Evolutionary conservation across 2,797 vertebrate genomes (phyloP), one percentile per base, ranked within the genome.

Genomic region (Artibeus lituratus): DNA sequence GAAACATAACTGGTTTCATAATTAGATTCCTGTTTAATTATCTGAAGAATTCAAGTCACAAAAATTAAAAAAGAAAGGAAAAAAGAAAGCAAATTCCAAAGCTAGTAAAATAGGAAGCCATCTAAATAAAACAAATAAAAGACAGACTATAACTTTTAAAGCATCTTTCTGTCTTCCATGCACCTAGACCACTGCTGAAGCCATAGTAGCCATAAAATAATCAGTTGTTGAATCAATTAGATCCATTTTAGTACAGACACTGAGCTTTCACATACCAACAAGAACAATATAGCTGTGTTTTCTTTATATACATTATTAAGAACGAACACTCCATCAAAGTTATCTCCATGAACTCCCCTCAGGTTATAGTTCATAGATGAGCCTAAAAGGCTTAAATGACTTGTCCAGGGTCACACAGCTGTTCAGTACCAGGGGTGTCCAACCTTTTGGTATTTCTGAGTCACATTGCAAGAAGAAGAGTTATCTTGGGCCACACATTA

Each of bases 21-120:
- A 62, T 83, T 88, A 86, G 22, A 82, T 92, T 93, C 51, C 55
- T 76, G 6, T 96, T 78, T 72, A 90, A 90, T 85, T 90, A 90
- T 82, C 80, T 87, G 51, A 84, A 94, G 51, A 93, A 85, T 26
- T 19, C 42, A 85, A 85, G 32, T 84, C 29, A 70, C 7, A 62
- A 62, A 62, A 62, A 32, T 55, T 84, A 62, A 65, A 65, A n/a
- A 65, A 6, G n/a, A 72, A 24, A 42, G 5, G 5, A 3, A 76
- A 32, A 29, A 12, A n/a, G 32, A 47, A 69, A 67, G 22, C 65
- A 72, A 82, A 70, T 18, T 22, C 62, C 51, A 76, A 93, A 42
- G 49, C 29, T 53, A 85, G 35, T 84, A 82, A 88, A 76, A 94
- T 70, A 89, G 69, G 53, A 91, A 96, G 67, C 10, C 19, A 87